Base-by-base conservation (phyloP, 2,113 vertebrate species). In the Oceanites oceanicus region DNA sequence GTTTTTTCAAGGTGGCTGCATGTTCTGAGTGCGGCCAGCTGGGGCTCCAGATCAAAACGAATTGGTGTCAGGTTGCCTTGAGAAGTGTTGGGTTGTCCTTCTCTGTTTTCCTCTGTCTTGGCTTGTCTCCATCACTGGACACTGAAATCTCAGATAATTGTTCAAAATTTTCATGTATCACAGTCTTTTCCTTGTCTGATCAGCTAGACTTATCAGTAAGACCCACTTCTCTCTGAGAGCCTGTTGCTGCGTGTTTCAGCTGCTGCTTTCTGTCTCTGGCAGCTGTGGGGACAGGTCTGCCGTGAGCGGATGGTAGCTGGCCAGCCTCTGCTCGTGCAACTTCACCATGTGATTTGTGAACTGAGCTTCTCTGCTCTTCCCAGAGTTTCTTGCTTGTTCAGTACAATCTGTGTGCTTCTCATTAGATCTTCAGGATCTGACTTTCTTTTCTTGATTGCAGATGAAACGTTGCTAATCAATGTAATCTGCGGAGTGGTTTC, bases 401-500 rank as follows among this genome's bases (percentile, higher is more conserved):
- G 36, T 63, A 7, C 52, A 22, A 8, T 53, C 49, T 74, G 23
- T 77, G 34, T 15, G 5, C 15, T 38, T 23, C 19, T 23, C 3
- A 0, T 22, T 2, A 0, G 11, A 4, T 8, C 34, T 27, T 11
- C 4, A 11, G 56, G 25, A 0, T 34, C 71, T 94, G 68, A 95
- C 34, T 47, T 50, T 30, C 45, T 94, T 7, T 62, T 58, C 66
- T 84, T 75, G 63, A 45, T 97, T 96, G 76, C 98, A 99, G 99
- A 99, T 92, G 99, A 99, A 97, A 99, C 99, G 22, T 98, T 99
- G 97, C 98, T 99, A 49, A 98, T 99, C 97, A 99, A 99, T 62
- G 99, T 99, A n/a, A 99, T 99, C 95, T 99, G 99, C 40, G 99
- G 99, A 2, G 99, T 99, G 45, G 98, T 99, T 49, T 99, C 99